A percentile compares a stretch with the other conserved stretches of the same genome.
phyloP scores from a whole-genome alignment of 2,797 vertebrate genomes.

The Paedocypris micromegethes region DNA sequence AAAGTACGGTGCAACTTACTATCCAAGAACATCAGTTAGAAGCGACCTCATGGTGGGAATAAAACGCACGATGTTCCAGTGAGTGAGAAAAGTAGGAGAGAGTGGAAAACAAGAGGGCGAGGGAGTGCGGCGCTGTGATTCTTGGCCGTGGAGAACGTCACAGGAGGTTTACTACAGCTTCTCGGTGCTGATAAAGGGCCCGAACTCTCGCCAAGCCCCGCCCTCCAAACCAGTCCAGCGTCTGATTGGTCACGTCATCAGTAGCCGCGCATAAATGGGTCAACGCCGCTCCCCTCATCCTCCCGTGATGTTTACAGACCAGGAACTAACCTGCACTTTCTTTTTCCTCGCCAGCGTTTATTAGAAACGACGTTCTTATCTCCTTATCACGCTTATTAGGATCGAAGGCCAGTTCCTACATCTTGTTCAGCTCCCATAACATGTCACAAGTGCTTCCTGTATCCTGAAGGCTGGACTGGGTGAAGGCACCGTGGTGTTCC shows the following conservation, averaged over 20 bases:
- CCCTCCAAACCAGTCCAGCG: neutral
- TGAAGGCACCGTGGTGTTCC: no score
- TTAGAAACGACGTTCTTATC: constrained; percentile 12
- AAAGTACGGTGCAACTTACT: no score
- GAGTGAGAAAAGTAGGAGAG: constrained; percentile 16
- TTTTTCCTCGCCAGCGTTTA: constrained; percentile 9
- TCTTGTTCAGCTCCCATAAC: neutral
- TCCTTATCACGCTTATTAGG: constrained; percentile 2
- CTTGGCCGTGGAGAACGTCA: constrained; percentile 53
- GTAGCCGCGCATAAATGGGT: constrained; percentile 33
- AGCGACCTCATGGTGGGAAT: constrained; percentile 14
- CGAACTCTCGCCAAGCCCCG: constrained; percentile 19
- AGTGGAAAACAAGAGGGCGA: constrained; percentile 15
- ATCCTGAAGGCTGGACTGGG: no score
- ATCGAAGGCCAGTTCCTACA: constrained; percentile 8
- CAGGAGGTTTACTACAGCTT: constrained; percentile 51
- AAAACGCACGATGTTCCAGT: constrained; percentile 34
- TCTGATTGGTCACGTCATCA: constrained; percentile 1
- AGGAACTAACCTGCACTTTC: constrained; percentile 26
- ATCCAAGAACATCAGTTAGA: constrained; percentile 51
- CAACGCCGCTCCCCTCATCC: constrained; percentile 14
- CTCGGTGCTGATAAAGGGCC: constrained; percentile 38
- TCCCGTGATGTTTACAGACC: constrained; percentile 22
- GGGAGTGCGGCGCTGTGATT: constrained; percentile 46
- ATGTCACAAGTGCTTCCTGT: neutral